Base-by-base conservation (phyloP, 2,888 invertebrate species). In the Drosophila borborema region DNA sequence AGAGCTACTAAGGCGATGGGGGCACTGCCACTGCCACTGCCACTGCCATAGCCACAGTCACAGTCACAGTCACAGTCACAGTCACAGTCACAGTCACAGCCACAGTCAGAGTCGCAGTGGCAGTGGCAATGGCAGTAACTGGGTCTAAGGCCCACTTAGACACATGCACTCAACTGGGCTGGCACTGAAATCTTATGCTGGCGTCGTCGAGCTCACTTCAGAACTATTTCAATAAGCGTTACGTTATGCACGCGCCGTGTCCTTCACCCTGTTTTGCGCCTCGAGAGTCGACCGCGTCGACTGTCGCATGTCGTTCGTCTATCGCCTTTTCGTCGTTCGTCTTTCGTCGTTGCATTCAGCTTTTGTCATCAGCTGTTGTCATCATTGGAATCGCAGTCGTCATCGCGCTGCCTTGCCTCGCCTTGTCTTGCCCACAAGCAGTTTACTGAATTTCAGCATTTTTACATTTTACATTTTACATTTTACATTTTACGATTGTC, bases 201-300 rank as follows among this genome's bases (percentile, higher is more conserved):
- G 64, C 89, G 84, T 72, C 78, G 81, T 73, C 73, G 84, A 76
- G 86, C 84, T 89, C 90, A 86, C 89, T 86, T 86, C 75, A 86
- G 81, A 86, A 90, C 90, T 86, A 86, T 90, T 86, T 90, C 90
- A 86, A 86, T 86, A 90, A 86, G 83, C 90, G 86, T 76, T 68
- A 64, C 90, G 86, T 76, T 86, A 88, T 82, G 83, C 78, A 88
- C 82, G 89, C 86, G 86, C 77, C 68, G 77, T 87, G 87, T 89
- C 88, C 85, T 89, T 89, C 87, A 84, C 84, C 89, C 84, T 86
- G 84, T 84, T 84, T 76, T 70, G 70, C n/a, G 56, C 66, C 56
- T 64, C 55, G 56, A 51, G 66, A 51, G 62, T 69, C 74, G 58
- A 65, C 64, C 49, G 65, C 61, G 73, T 59, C 59, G 74, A n/a